phyloP scores from a whole-genome alignment of 2,888 invertebrate species.

The Chouioia cunea region DNA sequence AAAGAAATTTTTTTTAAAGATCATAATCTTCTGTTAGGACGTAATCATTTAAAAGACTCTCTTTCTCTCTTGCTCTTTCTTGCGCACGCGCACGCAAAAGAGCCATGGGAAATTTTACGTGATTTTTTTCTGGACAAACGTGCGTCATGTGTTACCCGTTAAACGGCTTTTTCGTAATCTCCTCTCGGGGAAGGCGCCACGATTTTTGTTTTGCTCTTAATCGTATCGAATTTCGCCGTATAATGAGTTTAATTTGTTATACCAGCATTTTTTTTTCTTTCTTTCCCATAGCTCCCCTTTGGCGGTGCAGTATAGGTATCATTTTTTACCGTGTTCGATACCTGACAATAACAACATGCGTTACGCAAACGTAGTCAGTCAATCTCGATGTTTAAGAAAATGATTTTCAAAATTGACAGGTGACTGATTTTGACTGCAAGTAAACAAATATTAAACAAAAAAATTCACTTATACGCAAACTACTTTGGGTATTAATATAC shows the following conservation, averaged over 20 bases:
- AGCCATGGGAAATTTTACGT: slow-evolving; percentile 20
- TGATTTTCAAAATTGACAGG: slow-evolving; percentile 4
- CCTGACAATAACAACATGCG: too few relatives aligned
- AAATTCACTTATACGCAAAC: too few relatives aligned
- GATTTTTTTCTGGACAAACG: slow-evolving; percentile 5
- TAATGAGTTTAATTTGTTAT: slow-evolving; percentile 39
- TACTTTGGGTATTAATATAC: too few relatives aligned
- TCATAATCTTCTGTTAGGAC: too few relatives aligned
- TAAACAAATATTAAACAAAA: too few relatives aligned
- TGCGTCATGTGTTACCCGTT: slow-evolving; percentile 4
- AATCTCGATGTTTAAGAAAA: slow-evolving; percentile 1
- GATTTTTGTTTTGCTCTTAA: slow-evolving; percentile 28
- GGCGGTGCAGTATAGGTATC: not conserved
- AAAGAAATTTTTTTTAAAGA: too few relatives aligned
- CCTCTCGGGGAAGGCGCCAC: slow-evolving; percentile 19
- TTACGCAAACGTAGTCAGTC: not conserved
- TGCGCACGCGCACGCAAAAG: not conserved
- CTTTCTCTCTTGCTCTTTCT: too few relatives aligned
- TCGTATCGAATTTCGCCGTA: slow-evolving; percentile 24
- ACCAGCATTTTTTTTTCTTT: slow-evolving; percentile 13
- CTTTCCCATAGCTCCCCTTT: not conserved
- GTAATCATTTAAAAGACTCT: too few relatives aligned
- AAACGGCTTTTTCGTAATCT: slow-evolving; percentile 38
- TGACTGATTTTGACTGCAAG: slow-evolving; percentile 2
- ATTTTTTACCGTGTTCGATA: too few relatives aligned